A percentile compares a stretch with the other conserved stretches of the same genome.
These are phyloP conservation scores for Phyllostomus hastatus DNA, from an alignment of 2,113 vertebrate species.

Conservation along the genomic window DNA sequence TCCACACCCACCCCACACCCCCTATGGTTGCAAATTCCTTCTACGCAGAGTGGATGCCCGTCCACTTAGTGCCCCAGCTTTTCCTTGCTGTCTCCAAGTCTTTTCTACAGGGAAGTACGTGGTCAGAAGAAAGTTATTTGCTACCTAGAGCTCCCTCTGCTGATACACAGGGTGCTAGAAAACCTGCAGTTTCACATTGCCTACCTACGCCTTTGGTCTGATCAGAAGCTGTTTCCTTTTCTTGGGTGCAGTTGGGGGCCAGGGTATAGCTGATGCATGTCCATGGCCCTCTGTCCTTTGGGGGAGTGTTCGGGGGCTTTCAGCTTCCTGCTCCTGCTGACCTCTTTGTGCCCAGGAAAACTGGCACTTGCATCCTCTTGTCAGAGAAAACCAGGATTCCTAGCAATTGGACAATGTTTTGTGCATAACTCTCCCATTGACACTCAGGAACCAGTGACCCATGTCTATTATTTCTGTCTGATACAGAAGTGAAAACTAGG, in stretches of 20 bases:
- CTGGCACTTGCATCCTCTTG: neutral
- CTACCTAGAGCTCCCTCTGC: slow-evolving; percentile 74
- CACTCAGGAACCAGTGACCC: neutral
- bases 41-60: neutral
- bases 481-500: slow-evolving; percentile 57
- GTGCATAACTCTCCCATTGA: accelerated
- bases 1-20: accelerated
- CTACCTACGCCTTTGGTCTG: neutral
- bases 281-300: accelerated
- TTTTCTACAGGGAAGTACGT: neutral
- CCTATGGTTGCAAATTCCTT: neutral
- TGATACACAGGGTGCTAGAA: neutral
- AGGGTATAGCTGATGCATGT: neutral
- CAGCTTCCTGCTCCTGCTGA: neutral
- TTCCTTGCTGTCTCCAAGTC: neutral
- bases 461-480: neutral
- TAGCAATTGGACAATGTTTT: accelerated
- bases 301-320: neutral
- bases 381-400: neutral
- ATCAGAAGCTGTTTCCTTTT: neutral
- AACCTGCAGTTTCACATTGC: neutral
- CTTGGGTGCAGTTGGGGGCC: too few species aligned
- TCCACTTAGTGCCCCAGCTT: neutral
- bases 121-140: slow-evolving; percentile 18
- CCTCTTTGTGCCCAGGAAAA: neutral